Conservation (phyloP, 1,140 invertebrate species). For the Atta colombica region DNA sequence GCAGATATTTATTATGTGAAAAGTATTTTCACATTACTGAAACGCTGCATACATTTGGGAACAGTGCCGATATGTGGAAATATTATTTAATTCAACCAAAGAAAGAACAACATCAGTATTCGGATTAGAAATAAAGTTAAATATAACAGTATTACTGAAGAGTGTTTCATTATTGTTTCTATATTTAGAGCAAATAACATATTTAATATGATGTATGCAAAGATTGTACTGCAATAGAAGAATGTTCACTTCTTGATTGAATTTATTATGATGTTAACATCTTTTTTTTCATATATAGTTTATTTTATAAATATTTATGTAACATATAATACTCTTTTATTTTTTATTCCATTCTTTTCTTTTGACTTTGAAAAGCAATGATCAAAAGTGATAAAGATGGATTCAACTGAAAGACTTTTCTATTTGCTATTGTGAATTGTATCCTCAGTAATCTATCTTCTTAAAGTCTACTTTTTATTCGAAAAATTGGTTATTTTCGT, state of each 20-base stretch:
- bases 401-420: background rate
- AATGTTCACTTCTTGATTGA: background rate
- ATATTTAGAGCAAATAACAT: background rate
- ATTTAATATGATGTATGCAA: background rate
- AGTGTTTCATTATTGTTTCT: background rate
- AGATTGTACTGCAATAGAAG: background rate
- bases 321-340: background rate
- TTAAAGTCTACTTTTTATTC: slow-evolving; percentile 8
- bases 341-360: background rate
- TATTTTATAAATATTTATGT: too few species aligned
- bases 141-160: background rate
- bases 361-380: background rate
- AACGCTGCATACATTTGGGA: background rate
- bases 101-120: background rate
- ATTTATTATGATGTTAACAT: background rate
- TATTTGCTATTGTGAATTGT: slow-evolving; percentile 1
- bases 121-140: background rate
- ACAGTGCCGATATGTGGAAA: background rate
- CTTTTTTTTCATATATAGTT: background rate
- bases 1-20: slow-evolving; percentile 16
- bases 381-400: background rate
- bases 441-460: slow-evolving; percentile 15
- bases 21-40: slow-evolving; percentile 19
- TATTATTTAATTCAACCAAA: background rate
- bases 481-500: slow-evolving; percentile 43